phyloP scores from a whole-genome alignment of 2,888 invertebrate species.

The Cynaeus angustus region DNA sequence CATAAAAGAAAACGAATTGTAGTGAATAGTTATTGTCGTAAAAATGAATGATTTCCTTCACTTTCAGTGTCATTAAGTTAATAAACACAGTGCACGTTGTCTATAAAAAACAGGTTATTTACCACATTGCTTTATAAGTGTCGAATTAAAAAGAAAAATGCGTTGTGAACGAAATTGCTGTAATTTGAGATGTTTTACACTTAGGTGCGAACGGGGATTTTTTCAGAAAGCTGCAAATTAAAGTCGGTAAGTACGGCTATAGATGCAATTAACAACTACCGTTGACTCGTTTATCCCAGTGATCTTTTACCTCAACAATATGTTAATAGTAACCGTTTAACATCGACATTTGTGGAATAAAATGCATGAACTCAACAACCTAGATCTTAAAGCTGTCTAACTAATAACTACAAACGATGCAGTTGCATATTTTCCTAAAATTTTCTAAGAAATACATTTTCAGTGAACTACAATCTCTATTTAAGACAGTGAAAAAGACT shows the following conservation, averaged over 20 bases:
- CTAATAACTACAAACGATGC: too few relatives aligned
- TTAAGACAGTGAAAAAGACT: too few relatives aligned
- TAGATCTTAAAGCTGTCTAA: conserved; percentile 3
- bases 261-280: conserved; percentile 33
- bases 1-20: conserved; percentile 6
- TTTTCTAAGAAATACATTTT: too few relatives aligned
- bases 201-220: conserved; percentile 28
- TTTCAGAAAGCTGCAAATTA: conserved; percentile 31
- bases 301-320: conserved; percentile 31
- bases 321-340: conserved; percentile 40
- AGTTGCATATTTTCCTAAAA: too few relatives aligned
- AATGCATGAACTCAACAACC: conserved; percentile 34
- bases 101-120: conserved; percentile 30
- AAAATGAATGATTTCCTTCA: conserved; percentile 24
- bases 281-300: conserved; percentile 31
- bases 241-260: conserved; percentile 3
- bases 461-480: too few relatives aligned
- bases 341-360: conserved; percentile 20
- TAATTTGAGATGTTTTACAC: conserved; percentile 31
- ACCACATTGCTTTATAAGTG: conserved; percentile 25
- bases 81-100: conserved; percentile 20
- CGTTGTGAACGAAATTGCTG: conserved; percentile 23
- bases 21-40: conserved; percentile 14
- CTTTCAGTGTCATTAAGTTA: conserved; percentile 33
- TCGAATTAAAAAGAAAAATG: conserved; percentile 18